Conservation (phyloP, 2,888 invertebrate species). For the Neoscelio sp. region DNA sequence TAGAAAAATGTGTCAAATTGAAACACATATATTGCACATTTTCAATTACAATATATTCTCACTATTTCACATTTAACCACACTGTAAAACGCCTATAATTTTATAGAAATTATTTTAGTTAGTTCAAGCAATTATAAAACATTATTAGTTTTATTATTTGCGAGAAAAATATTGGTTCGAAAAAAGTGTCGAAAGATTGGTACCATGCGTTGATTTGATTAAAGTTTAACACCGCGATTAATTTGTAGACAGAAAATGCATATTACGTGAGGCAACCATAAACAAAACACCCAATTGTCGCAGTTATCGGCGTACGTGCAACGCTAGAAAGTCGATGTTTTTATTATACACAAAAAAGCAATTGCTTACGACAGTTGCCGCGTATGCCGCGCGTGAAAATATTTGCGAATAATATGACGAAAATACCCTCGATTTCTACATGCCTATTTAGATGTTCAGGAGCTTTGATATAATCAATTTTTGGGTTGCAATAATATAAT, state of each 20-base stretch:
- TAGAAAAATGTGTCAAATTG: too few species aligned
- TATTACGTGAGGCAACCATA: conserved; percentile 58
- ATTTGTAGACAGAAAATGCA: conserved; percentile 45
- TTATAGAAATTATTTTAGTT: too few species aligned
- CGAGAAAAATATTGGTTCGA: conserved; percentile 29
- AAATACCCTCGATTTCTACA: conserved; percentile 38
- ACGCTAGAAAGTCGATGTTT: conserved; percentile 71
- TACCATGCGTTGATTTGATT: conserved; percentile 43
- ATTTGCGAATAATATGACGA: conserved; percentile 27
- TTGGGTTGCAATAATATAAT: too few species aligned
- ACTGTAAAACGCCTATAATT: too few species aligned
- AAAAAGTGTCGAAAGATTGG: conserved; percentile 40
- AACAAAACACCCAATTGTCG: conserved; percentile 64
- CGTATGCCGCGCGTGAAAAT: conserved; percentile 56
- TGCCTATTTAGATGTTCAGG: too few species aligned
- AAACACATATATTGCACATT: too few species aligned
- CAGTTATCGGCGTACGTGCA: conserved; percentile 68
- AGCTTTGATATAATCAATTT: too few species aligned
- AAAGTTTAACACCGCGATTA: conserved; percentile 38
- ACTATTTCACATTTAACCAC: too few species aligned
- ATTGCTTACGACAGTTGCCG: conserved; percentile 51
- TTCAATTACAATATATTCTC: too few species aligned
- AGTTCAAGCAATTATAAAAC: too few species aligned
- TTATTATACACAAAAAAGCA: conserved; percentile 47
- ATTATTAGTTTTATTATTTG: too few species aligned